A percentile compares a stretch with the other conserved stretches of the same genome.
Conservation (phyloP, 1,140 invertebrate genomes). For the Pseudomyrmex pallidus region DNA sequence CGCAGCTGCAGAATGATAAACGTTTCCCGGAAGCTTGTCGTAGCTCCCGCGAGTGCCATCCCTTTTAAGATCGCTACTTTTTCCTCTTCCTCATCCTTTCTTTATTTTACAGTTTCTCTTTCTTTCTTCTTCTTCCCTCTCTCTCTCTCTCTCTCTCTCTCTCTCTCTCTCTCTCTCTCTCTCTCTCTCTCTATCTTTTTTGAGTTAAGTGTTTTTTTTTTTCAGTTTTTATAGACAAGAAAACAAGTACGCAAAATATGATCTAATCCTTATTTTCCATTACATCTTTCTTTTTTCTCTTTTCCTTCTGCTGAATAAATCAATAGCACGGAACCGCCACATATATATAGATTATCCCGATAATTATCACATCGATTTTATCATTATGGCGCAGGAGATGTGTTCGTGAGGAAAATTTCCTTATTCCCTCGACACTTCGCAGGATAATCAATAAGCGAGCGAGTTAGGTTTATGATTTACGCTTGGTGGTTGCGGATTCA, state of each 20-base stretch:
- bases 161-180: not conserved
- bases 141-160: too few relatives aligned
- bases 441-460: slow-evolving; percentile 30
- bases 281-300: not conserved
- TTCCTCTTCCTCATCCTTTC: too few relatives aligned
- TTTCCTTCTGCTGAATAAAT: not conserved
- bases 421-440: slow-evolving; percentile 37
- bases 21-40: not conserved
- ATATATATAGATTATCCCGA: slow-evolving; percentile 41
- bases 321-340: slow-evolving; percentile 15
- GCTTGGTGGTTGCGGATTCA: slow-evolving; percentile 14
- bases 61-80: not conserved
- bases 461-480: slow-evolving; percentile 30
- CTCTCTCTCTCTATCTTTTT: slow-evolving; percentile 3
- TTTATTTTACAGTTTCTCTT: not conserved
- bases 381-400: slow-evolving; percentile 31
- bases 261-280: not conserved
- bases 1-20: slow-evolving; percentile 22
- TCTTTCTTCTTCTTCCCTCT: not conserved
- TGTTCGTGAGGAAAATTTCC: slow-evolving; percentile 20
- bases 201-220: not conserved
- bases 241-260: too few relatives aligned
- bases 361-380: slow-evolving; percentile 61
- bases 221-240: too few relatives aligned
- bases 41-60: slow-evolving; percentile 24